Percentiles rank a stretch among this genome's conserved stretches.
Evolutionary conservation across 2,888 invertebrate species (phyloP).

Genomic region (Gasteruption jaculator): DNA sequence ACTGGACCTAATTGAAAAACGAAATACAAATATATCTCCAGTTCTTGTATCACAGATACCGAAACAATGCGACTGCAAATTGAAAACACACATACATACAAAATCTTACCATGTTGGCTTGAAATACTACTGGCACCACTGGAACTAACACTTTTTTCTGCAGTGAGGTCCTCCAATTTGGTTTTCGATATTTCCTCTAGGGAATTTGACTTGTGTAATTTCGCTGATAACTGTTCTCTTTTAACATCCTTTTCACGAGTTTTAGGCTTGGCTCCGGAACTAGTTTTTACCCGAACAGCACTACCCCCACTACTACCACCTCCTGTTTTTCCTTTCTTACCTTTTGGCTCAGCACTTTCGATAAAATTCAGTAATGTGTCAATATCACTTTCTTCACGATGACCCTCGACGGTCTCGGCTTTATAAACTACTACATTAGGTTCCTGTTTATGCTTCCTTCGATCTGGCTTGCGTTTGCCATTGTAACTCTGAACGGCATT

Average conservation of each 20-base stretch:
- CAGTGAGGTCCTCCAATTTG: slow-evolving; percentile 68
- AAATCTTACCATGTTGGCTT: slow-evolving; percentile 41
- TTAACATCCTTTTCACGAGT: slow-evolving; percentile 51
- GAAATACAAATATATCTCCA: background rate
- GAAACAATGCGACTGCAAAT: background rate
- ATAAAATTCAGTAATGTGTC: slow-evolving; percentile 76
- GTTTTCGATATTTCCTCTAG: slow-evolving; percentile 77
- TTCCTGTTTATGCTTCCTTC: slow-evolving; percentile 45
- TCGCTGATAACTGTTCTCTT: slow-evolving; percentile 46
- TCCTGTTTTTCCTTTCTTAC: slow-evolving; percentile 44
- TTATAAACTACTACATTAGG: slow-evolving; percentile 49
- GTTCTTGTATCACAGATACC: background rate
- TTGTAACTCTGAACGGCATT: slow-evolving; percentile 62
- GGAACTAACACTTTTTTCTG: slow-evolving; percentile 47
- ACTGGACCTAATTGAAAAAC: background rate
- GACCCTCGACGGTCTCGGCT: slow-evolving; percentile 67
- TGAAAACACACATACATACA: slow-evolving; percentile 19
- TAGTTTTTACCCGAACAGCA: slow-evolving; percentile 44
- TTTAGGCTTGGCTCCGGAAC: slow-evolving; percentile 44
- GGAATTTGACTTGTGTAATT: slow-evolving; percentile 70
- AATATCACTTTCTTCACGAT: slow-evolving; percentile 73
- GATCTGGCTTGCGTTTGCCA: slow-evolving; percentile 41
- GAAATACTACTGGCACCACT: slow-evolving; percentile 45
- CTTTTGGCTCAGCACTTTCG: slow-evolving; percentile 56
- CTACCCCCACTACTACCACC: slow-evolving; percentile 46